Evolutionary conservation across 2,888 invertebrate genomes (phyloP), one percentile per base, ranked within the genome.

Genomic region (Agrochola circellaris): DNA sequence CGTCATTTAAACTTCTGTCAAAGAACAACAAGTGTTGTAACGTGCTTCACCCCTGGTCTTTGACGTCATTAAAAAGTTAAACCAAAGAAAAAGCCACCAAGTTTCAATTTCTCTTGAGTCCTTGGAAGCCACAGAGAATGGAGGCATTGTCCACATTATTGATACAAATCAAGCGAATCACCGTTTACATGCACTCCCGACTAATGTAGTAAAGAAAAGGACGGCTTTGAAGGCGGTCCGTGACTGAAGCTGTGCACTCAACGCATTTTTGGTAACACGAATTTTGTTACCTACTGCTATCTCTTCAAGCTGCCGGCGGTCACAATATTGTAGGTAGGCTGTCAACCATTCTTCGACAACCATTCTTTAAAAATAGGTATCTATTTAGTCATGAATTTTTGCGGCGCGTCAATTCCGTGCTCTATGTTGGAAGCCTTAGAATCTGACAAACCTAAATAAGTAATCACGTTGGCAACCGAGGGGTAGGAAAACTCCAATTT

Each of bases 401-500:
- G 34, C 34, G 38, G 38, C 38, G 38, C 5, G 38, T 4, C 38
- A 5, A 38, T 42, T 48, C 23, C 48, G 1, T 30, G 15, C 8
- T 66, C 66, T 66, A 20, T 23, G 34, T 30, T 23, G 2, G 30
- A 77, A 78, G 15, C 62, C 78, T 11, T 64, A 62, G 0, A n/a
- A 15, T 56, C 48, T 48, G 9, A n/a, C 13, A 7, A 11, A 42
- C 62, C 6, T 6, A 11, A 70, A 30, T 61, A 64, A 56, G 34
- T 56, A n/a, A 58, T 78, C 62, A 48, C 70, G 56, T 56, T 78
- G 51, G 30, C 9, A 64, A 78, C 54, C 8, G 23, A 17, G 17
- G 45, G 54, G 51, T 45, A 0, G 17, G 17, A 17, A 15, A 51
- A 30, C 30, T n/a, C 26, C 20, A 30, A 11, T 38, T 48, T n/a